Evolutionary conservation across 2,113 vertebrate species (phyloP).

Genomic region (Nesoenas mayeri): DNA sequence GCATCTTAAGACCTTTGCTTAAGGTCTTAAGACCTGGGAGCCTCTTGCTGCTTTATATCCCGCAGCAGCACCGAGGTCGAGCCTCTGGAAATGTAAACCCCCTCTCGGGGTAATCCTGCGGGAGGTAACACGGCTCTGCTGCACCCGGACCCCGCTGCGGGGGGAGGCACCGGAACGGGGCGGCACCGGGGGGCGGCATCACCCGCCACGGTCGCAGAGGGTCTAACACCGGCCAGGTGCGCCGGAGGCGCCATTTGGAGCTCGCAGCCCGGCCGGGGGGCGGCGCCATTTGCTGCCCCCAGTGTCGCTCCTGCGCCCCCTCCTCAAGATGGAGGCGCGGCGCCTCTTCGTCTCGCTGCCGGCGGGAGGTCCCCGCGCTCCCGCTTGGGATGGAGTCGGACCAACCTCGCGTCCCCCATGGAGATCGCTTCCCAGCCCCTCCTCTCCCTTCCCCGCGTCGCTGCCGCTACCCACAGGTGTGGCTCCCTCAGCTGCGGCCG

Average conservation of each 20-base stretch:
- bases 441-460: too few relatives aligned
- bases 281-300: neutral
- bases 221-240: neutral
- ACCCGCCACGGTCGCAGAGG: neutral
- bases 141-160: neutral
- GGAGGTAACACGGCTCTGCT: fast-evolving
- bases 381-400: neutral
- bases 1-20: neutral
- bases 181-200: too few relatives aligned
- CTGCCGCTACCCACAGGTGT: neutral
- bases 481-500: neutral
- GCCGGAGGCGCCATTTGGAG: too few relatives aligned
- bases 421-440: too few relatives aligned
- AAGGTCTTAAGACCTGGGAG: neutral
- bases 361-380: fast-evolving
- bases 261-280: neutral
- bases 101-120: fast-evolving
- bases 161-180: too few relatives aligned
- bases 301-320: neutral
- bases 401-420: too few relatives aligned
- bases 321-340: neutral
- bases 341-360: fast-evolving
- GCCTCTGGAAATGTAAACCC: neutral
- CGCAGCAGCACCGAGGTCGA: neutral
- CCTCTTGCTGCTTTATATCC: neutral